Evolutionary conservation across 2,113 vertebrate species (phyloP), one percentile per base, ranked within the genome.

Genomic region (Circaetus gallicus): DNA sequence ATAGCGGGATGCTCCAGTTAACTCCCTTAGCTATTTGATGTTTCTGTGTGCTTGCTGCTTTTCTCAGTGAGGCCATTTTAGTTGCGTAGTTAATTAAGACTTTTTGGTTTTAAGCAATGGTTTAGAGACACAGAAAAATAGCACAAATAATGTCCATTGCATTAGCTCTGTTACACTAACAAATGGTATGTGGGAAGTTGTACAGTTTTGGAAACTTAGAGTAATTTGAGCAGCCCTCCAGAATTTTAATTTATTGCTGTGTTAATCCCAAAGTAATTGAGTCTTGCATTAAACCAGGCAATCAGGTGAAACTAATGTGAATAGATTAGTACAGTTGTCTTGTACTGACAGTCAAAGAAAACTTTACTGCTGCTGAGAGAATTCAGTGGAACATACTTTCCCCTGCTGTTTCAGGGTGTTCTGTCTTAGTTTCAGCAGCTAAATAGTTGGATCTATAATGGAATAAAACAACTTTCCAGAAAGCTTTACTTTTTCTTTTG

Each of bases 281-380:
- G 42, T 88, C 86, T 90, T 93, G 62, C 32, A 40, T 96, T 95
- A 97, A 95, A 80, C 61, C 42, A 86, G 88, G 82, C 88, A 95
- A 32, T 91, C 91, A 93, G 25, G 43, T 97, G 93, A 96, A 97
- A 92, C 86, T 93, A 95, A 96, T 90, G 79, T 86, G 83, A 95
- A 82, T 86, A 89, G 34, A 90, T 95, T 82, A 49, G 76, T 91
- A n/a, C 45, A 70, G 82, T 76, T 93, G 50, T 89, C 83, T 80
- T 82, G 24, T 89, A 71, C 78, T 88, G 66, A 92, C 49, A 91
- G 63, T 95, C 53, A 53, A 81, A 78, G 69, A 91, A 73, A 90
- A 74, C 18, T 93, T 93, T 61, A 38, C 45, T 90, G 62, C 77
- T 92, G 29, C 79, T 93, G 49, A 70, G 25, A 89, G 38, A 73